Conservation (phyloP, 1,140 invertebrate genomes). For the Hyposmocoma kahamanoa region DNA sequence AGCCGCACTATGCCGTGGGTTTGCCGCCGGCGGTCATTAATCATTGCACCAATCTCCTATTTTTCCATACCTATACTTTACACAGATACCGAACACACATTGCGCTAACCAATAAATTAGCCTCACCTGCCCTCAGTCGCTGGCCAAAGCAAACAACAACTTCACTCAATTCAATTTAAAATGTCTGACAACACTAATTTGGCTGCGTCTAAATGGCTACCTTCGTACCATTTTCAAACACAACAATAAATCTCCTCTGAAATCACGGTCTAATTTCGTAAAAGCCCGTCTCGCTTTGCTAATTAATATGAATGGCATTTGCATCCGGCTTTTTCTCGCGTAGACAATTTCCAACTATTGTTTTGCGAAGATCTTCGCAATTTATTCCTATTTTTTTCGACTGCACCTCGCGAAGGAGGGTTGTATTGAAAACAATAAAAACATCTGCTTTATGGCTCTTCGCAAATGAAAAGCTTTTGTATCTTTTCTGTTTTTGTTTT, state of each 20-base stretch:
- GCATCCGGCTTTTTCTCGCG: constrained; percentile 72
- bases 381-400: constrained; percentile 67
- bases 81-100: no score
- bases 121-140: constrained; percentile 24
- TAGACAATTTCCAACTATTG: constrained; percentile 72
- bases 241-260: constrained; percentile 71
- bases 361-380: constrained; percentile 70
- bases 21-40: constrained; percentile 17
- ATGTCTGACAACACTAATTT: constrained; percentile 63
- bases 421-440: constrained; percentile 56
- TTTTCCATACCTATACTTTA: constrained; percentile 20
- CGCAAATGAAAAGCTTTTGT: constrained; percentile 53
- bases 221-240: constrained; percentile 67
- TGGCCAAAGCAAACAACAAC: constrained; percentile 41
- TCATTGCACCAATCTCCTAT: constrained; percentile 17
- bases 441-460: constrained; percentile 39
- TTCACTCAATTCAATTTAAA: constrained; percentile 62
- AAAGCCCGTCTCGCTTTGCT: constrained; percentile 72
- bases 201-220: constrained; percentile 62
- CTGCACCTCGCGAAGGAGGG: constrained; percentile 42
- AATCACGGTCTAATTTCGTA: constrained; percentile 73
- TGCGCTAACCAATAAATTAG: constrained; percentile 27
- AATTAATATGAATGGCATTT: constrained; percentile 74
- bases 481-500: constrained; percentile 17
- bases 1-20: not conserved